phyloP scores from a whole-genome alignment of 2,888 invertebrate genomes.

The Caenorhabditis japonica region DNA sequence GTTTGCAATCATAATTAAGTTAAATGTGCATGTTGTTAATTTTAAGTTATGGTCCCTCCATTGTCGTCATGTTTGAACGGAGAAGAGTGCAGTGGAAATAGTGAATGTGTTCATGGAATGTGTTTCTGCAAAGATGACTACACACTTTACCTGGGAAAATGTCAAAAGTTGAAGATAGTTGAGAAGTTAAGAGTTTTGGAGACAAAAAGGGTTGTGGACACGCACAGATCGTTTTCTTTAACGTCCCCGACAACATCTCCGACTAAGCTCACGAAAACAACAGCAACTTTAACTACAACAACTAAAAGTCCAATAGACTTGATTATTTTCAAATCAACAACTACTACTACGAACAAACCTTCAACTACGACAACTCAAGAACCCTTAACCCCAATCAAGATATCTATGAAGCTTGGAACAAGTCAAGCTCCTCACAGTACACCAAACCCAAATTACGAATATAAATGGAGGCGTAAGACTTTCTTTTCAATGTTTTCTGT shows the following conservation, averaged over 20 bases:
- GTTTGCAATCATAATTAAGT: slow-evolving; percentile 14
- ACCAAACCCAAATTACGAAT: slow-evolving; percentile 28
- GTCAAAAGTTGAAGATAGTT: slow-evolving; percentile 34
- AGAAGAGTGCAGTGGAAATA: slow-evolving; percentile 69
- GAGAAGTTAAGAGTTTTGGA: slow-evolving; percentile 32
- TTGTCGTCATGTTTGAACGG: slow-evolving; percentile 65
- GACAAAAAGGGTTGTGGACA: slow-evolving; percentile 19
- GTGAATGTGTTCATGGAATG: slow-evolving; percentile 67
- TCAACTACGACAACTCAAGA: slow-evolving; percentile 24
- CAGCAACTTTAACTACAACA: slow-evolving; percentile 9
- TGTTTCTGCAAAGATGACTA: slow-evolving; percentile 67
- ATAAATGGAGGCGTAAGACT: slow-evolving; percentile 26
- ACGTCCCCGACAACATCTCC: background rate
- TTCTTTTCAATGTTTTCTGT: background rate
- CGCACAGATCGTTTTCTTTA: slow-evolving; percentile 2
- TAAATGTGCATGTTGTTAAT: background rate
- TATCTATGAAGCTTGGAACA: slow-evolving; percentile 36
- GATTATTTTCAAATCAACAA: too few species aligned
- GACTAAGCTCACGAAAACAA: background rate
- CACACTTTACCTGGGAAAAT: slow-evolving; percentile 61
- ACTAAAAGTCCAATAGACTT: slow-evolving; percentile 19
- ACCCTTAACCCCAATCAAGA: slow-evolving; percentile 42
- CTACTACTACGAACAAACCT: slow-evolving; percentile 2
- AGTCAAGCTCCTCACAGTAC: slow-evolving; percentile 16
- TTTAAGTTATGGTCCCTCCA: slow-evolving; percentile 62